Evolutionary conservation across 2,888 invertebrate genomes (phyloP), one percentile per base, ranked within the genome.

Genomic region (Salticus scenicus): DNA sequence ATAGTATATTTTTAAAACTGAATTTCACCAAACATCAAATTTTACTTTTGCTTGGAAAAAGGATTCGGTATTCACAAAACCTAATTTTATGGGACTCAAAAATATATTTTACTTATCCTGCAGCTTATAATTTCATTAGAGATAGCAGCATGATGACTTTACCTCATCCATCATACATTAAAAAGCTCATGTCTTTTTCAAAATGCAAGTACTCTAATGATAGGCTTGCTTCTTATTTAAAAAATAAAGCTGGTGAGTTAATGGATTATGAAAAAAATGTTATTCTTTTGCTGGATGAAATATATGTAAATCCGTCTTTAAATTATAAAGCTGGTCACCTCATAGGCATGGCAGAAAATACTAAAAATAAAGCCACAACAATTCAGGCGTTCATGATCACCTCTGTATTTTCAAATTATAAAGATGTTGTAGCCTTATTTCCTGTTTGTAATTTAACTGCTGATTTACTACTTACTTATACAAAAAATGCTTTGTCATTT

Each of bases 241-340:
- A n/a, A 17, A 12, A 70, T 31, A 70, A 70, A 24, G 2, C 33
- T 27, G n/a, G 7, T 12, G 2, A 12, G 31, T 70, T 70, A n/a
- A 24, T 12, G 8, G 10, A 14, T 2, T n/a, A 33, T 70, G 70
- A 33, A 37, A 31, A 37, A 31, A 31, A 12, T 17, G 37, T 70
- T 1, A 37, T 12, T 31, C 4, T 70, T 4, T 12, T 70, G 2
- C 5, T 70, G 7, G 70, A 70, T 70, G 70, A 70, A 70, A 70
- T 70, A n/a, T 70, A 70, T 33, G 28, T 70, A 4, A 70, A 12
- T 1, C 33, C 31, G 14, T 12, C 14, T 30, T n/a, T 33, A 31
- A 31, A 5, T 7, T 70, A 33, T 70, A 70, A 70, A 70, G 41
- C n/a, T 14, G 37, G 37, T 5, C 4, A 30, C 5, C 2, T 70